Evolutionary conservation across 1,140 invertebrate species (phyloP).

Genomic region (Drosophila novamexicana): DNA sequence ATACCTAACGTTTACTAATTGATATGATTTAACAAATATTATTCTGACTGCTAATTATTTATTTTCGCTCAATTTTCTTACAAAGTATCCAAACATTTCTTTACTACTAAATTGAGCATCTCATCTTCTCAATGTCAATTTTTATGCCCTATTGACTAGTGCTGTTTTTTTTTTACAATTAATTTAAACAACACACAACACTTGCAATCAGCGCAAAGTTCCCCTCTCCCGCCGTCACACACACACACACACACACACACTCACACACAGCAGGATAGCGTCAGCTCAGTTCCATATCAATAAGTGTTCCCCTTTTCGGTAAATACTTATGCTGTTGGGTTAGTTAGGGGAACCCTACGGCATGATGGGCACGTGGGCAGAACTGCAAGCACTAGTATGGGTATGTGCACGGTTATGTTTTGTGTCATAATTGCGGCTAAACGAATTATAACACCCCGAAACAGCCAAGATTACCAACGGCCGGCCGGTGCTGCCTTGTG

Average conservation of each 20-base stretch:
- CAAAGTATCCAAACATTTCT: no score
- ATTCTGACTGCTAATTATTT: no score
- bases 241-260: slow-evolving; percentile 6
- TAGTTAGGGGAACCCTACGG: slow-evolving; percentile 25
- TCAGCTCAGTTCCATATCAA: slow-evolving; percentile 16
- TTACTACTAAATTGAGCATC: not conserved
- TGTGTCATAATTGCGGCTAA: slow-evolving; percentile 83
- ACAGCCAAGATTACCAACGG: slow-evolving; percentile 44
- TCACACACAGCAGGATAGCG: slow-evolving; percentile 58
- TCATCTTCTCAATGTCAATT: not conserved
- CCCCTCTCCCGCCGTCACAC: slow-evolving; percentile 31
- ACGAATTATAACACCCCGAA: slow-evolving; percentile 81
- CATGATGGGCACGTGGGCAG: slow-evolving; percentile 52
- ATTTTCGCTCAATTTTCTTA: no score
- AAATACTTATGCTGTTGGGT: not conserved
- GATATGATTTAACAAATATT: no score
- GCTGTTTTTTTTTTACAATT: not conserved
- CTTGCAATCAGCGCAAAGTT: slow-evolving; percentile 56
- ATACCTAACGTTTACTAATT: no score
- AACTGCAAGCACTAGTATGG: slow-evolving; percentile 30
- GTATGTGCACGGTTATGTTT: slow-evolving; percentile 52
- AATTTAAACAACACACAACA: slow-evolving; percentile 27
- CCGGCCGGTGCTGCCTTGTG: not conserved
- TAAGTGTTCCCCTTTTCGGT: slow-evolving; percentile 45
- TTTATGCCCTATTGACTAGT: slow-evolving; percentile 8